Evolutionary conservation across 2,797 vertebrate species (phyloP).

Genomic region (Intellagama lesueurii): DNA sequence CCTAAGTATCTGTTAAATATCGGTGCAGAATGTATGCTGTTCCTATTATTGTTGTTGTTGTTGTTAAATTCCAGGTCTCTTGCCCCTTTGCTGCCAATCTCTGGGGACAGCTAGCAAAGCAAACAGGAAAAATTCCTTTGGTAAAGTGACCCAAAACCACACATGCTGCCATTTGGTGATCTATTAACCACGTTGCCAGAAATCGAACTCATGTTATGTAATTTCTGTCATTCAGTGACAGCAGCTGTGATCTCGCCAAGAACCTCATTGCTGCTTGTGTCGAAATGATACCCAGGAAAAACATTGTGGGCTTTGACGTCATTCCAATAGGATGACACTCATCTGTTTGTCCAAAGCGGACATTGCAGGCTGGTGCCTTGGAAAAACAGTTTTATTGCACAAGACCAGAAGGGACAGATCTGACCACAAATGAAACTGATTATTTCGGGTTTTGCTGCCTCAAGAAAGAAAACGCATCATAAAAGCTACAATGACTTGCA

Average conservation of each 20-base stretch:
- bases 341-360: constrained; percentile 48
- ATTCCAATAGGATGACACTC: constrained; percentile 49
- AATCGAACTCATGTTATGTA: accelerated
- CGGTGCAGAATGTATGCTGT: too few species aligned
- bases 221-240: background rate
- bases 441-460: background rate
- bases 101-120: accelerated
- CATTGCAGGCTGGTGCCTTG: background rate
- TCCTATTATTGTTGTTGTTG: too few species aligned
- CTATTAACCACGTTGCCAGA: accelerated
- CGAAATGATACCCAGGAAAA: constrained; percentile 31
- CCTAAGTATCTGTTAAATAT: too few species aligned
- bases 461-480: background rate
- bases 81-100: background rate
- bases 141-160: background rate
- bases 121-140: accelerated
- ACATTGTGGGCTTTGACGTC: constrained; percentile 68
- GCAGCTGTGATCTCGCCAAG: background rate
- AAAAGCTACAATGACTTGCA: background rate
- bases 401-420: constrained; percentile 9
- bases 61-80: background rate
- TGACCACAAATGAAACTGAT: constrained; percentile 9
- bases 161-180: background rate
- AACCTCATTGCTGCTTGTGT: constrained; percentile 38
- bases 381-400: constrained; percentile 4